Conservation (phyloP, 2,797 vertebrate species). For the Crax fasciolata region DNA sequence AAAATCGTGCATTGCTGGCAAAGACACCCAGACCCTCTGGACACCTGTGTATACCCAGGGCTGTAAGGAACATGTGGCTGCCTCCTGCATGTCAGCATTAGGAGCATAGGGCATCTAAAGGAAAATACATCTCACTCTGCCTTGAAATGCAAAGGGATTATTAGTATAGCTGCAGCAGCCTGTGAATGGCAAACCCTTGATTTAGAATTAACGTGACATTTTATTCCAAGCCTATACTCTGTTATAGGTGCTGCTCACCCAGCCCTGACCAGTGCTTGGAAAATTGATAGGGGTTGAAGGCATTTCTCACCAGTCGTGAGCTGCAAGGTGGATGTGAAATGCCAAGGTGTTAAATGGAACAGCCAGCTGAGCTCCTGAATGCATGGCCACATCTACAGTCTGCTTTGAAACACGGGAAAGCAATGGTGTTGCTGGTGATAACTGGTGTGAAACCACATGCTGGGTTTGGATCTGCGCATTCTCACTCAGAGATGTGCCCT, state of each 20-base stretch:
- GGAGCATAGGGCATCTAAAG: background rate
- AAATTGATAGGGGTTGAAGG: background rate
- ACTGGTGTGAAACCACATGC: background rate
- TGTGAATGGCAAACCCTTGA: conserved; percentile 8
- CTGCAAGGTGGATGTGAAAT: background rate
- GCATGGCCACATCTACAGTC: fast-evolving
- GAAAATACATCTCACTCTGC: background rate
- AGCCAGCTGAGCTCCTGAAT: background rate
- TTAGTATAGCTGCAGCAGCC: background rate
- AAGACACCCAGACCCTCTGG: background rate
- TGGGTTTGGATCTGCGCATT: background rate
- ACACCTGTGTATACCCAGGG: fast-evolving
- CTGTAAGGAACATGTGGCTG: background rate
- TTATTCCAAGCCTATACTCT: background rate
- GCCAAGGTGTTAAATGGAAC: background rate
- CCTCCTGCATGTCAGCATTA: background rate
- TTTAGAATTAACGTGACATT: conserved; percentile 6
- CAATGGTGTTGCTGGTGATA: background rate
- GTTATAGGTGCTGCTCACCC: fast-evolving
- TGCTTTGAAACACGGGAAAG: fast-evolving
- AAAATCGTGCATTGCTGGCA: background rate
- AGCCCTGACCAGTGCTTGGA: background rate
- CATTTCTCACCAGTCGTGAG: background rate
- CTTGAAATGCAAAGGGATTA: background rate
- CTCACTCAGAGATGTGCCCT: background rate